These are phyloP conservation scores for Pachypsylla venusta DNA, from an alignment of 1,140 invertebrate genomes.

Conservation along the genomic window DNA sequence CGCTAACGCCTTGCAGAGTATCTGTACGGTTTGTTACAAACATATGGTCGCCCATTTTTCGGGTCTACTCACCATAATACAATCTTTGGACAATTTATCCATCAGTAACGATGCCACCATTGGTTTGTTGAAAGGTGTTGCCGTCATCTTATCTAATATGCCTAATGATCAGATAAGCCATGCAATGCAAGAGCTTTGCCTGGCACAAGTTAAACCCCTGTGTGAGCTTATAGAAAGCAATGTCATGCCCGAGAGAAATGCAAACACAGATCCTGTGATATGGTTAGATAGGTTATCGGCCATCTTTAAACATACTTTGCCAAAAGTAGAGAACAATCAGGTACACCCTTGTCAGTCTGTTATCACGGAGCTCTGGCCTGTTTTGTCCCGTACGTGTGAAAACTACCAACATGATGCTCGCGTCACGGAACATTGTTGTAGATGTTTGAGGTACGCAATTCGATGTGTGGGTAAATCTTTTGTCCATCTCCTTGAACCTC, in stretches of 20 bases:
- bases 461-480: constrained; percentile 70
- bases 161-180: constrained; percentile 44
- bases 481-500: constrained; percentile 53
- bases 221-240: constrained; percentile 38
- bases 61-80: constrained; percentile 52
- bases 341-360: constrained; percentile 69
- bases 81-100: constrained; percentile 58
- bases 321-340: constrained; percentile 40
- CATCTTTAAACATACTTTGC: constrained; percentile 67
- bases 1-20: constrained; percentile 53
- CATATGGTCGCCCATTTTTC: constrained; percentile 68
- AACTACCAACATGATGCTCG: constrained; percentile 67
- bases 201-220: constrained; percentile 55
- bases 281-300: constrained; percentile 87
- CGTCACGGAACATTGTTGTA: constrained; percentile 82
- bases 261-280: constrained; percentile 62
- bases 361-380: constrained; percentile 72
- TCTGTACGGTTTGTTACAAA: constrained; percentile 60
- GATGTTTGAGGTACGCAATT: constrained; percentile 76
- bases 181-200: constrained; percentile 62
- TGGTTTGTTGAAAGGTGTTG: constrained; percentile 63
- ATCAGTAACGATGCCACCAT: constrained; percentile 68
- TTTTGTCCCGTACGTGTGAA: constrained; percentile 57
- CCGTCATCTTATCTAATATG: constrained; percentile 46
- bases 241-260: constrained; percentile 30